Evolutionary conservation across 2,113 vertebrate genomes (phyloP).

Genomic region (Kryptolebias marmoratus): DNA sequence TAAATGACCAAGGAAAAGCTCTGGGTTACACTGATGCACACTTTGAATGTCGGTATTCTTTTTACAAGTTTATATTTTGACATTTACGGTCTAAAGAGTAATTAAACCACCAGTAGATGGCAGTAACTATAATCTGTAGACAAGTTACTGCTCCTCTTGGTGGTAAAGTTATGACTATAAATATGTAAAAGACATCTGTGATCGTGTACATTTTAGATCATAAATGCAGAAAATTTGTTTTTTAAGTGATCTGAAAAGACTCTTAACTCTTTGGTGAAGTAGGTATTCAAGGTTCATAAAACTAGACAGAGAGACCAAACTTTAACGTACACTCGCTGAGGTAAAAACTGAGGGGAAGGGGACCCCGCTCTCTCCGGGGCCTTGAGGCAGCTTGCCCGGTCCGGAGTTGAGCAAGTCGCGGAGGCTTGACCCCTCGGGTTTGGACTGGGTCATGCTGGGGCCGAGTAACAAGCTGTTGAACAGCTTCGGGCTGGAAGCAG

Average conservation of each 20-base stretch:
- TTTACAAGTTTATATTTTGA: not conserved
- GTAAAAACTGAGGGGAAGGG: constrained; percentile 96
- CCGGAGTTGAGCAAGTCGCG: constrained; percentile 96
- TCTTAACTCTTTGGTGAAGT: too few relatives aligned
- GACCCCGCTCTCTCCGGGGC: constrained; percentile 87
- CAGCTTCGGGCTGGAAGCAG: constrained; percentile 90
- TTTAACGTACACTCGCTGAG: constrained; percentile 85
- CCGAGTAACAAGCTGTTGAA: constrained; percentile 96
- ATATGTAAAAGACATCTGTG: not conserved
- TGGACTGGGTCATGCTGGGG: constrained; percentile 89
- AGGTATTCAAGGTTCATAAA: too few relatives aligned
- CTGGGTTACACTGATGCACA: not conserved
- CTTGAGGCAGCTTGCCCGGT: constrained; percentile 93
- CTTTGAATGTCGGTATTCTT: not conserved
- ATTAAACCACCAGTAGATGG: constrained; percentile 11
- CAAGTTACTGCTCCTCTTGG: not conserved
- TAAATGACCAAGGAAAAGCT: constrained; percentile 37
- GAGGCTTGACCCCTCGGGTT: constrained; percentile 95
- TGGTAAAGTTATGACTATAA: not conserved
- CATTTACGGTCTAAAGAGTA: not conserved
- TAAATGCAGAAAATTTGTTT: not conserved
- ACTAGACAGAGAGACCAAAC: not conserved
- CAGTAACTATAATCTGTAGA: not conserved
- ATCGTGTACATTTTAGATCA: too few relatives aligned
- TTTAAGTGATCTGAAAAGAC: not conserved